Percentiles rank a stretch among this genome's conserved stretches.
phyloP scores from a whole-genome alignment of 2,797 vertebrate species.

The Hoplostethus atlanticus region DNA sequence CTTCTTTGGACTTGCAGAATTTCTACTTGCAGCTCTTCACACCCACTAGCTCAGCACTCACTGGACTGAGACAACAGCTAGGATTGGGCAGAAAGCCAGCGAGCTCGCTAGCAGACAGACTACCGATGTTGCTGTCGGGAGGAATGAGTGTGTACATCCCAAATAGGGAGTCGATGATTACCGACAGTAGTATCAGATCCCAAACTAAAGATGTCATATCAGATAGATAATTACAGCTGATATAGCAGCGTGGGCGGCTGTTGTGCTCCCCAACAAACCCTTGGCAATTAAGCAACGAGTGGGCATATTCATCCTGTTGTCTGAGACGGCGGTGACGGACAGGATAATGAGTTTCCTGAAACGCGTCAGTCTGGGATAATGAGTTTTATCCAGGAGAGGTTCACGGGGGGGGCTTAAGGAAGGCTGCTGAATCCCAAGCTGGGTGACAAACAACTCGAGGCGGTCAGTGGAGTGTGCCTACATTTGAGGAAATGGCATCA shows the following conservation, averaged over 20 bases:
- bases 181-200: conserved; percentile 70
- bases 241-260: conserved; percentile 62
- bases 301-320: conserved; percentile 77
- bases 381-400: conserved; percentile 84
- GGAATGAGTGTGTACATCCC: conserved; percentile 27
- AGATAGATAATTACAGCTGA: conserved; percentile 81
- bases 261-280: conserved; percentile 75
- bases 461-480: conserved; percentile 61
- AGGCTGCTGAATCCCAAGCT: conserved; percentile 67
- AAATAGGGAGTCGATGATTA: conserved; percentile 58
- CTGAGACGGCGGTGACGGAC: conserved; percentile 80
- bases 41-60: conserved; percentile 15
- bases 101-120: conserved; percentile 16
- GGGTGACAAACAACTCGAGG: conserved; percentile 81
- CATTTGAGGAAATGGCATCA: conserved; percentile 72
- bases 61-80: conserved; percentile 19
- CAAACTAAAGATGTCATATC: conserved; percentile 80
- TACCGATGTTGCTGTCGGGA: conserved; percentile 39
- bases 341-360: conserved; percentile 87
- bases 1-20: background rate
- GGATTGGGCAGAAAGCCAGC: conserved; percentile 23
- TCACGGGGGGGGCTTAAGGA: conserved; percentile 72
- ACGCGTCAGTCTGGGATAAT: conserved; percentile 86
- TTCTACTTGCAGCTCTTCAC: conserved; percentile 8
- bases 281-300: conserved; percentile 84